Conservation (phyloP, 2,113 vertebrate genomes). For the Artemisiospiza belli region DNA sequence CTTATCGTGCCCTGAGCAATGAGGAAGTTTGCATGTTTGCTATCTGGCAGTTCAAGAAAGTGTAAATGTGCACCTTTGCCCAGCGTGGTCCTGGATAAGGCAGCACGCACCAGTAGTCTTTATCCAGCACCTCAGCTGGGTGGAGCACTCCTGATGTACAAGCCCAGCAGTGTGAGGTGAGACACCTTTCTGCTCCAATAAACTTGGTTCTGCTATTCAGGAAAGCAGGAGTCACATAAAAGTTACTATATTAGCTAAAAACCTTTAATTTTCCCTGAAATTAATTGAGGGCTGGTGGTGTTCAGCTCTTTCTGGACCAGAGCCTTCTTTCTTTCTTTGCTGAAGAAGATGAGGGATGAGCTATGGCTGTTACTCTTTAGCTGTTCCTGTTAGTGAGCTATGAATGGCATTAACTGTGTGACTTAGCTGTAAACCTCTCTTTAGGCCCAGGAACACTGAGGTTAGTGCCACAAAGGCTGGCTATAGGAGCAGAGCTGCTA, state of each 20-base stretch:
- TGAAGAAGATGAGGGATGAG: not conserved
- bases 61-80: not conserved
- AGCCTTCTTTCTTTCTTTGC: not conserved
- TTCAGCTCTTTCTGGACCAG: not conserved
- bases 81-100: not conserved
- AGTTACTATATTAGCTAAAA: not conserved
- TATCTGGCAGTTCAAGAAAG: not conserved
- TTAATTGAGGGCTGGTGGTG: not conserved
- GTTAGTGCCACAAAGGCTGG: not conserved
- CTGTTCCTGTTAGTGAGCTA: not conserved
- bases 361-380: not conserved
- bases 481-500: not conserved
- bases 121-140: not conserved
- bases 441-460: not conserved
- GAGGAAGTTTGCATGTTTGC: not conserved
- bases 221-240: not conserved
- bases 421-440: not conserved
- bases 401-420: not conserved
- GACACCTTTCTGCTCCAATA: not conserved
- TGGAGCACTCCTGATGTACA: not conserved
- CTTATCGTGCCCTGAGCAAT: not conserved
- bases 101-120: not conserved
- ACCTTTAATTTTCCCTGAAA: not conserved
- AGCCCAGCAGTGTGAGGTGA: not conserved
- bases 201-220: fast-evolving